Evolutionary conservation across 1,140 invertebrate species (phyloP).

Genomic region (Babylonia areolata): DNA sequence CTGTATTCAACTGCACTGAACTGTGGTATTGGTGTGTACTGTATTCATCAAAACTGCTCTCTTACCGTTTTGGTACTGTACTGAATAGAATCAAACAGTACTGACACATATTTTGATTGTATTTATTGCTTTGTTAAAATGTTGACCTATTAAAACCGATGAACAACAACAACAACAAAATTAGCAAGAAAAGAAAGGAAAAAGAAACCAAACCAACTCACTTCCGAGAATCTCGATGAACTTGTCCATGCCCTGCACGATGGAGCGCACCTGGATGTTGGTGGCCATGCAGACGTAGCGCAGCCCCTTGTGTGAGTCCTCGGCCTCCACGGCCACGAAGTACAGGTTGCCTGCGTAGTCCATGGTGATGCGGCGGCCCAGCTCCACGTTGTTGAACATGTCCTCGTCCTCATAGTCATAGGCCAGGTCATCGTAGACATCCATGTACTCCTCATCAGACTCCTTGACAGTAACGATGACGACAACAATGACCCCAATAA

Average conservation of each 20-base stretch:
- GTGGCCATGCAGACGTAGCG: conserved; percentile 56
- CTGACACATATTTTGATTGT: too few relatives aligned
- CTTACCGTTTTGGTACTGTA: too few relatives aligned
- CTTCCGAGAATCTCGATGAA: conserved; percentile 42
- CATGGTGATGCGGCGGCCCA: conserved; percentile 58
- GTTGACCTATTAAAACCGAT: too few relatives aligned
- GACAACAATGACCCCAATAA: too few relatives aligned
- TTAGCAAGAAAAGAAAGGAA: neutral
- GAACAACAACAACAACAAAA: neutral
- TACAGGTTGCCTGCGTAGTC: conserved; percentile 67
- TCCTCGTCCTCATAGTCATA: neutral
- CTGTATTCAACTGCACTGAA: too few relatives aligned
- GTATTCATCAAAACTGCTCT: too few relatives aligned
- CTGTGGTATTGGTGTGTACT: too few relatives aligned
- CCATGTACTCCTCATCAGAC: neutral
- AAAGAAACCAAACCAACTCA: neutral
- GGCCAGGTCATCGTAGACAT: neutral
- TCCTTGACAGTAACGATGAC: too few relatives aligned
- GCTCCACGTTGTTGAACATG: conserved; percentile 47
- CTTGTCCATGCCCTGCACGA: conserved; percentile 51
- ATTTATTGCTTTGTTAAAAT: too few relatives aligned
- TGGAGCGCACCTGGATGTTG: conserved; percentile 43
- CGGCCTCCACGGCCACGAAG: conserved; percentile 53
- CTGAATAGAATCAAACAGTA: too few relatives aligned
- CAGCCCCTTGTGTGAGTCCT: conserved; percentile 55